Evolutionary conservation across 2,888 invertebrate species (phyloP).

Genomic region (Stenodema calcarata): DNA sequence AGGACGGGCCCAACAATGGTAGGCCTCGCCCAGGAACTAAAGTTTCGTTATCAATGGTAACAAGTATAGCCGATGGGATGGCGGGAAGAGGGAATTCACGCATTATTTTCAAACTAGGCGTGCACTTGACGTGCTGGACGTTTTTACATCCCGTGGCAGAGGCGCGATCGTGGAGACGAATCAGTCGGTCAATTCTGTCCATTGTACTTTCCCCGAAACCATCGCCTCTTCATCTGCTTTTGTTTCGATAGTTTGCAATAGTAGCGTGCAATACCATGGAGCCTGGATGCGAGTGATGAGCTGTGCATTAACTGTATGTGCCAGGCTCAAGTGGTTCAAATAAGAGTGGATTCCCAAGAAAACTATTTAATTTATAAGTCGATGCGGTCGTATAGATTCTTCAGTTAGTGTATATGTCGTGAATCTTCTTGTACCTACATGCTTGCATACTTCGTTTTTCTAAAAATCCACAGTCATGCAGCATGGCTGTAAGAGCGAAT

Average conservation of each 20-base stretch:
- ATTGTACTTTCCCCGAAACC: neutral
- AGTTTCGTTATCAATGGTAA: conserved; percentile 15
- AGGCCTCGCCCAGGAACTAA: conserved; percentile 40
- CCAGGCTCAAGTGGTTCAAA: no score
- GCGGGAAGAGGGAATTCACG: conserved; percentile 26
- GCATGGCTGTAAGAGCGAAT: no score
- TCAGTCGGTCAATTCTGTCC: neutral
- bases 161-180: neutral
- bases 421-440: no score
- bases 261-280: no score
- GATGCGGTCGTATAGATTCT: no score
- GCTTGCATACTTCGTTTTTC: no score
- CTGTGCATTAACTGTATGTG: no score
- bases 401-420: no score
- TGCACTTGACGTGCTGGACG: conserved; percentile 14
- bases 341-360: no score
- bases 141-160: neutral
- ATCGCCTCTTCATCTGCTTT: neutral
- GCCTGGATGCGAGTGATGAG: no score
- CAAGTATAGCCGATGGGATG: neutral
- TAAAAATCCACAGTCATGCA: no score
- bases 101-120: conserved; percentile 42
- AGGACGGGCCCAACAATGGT: neutral
- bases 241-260: neutral
- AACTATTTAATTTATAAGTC: no score